These are phyloP conservation scores for Sebastes wilsoni DNA, from an alignment of 2,797 vertebrate species.

Conservation along the genomic window DNA sequence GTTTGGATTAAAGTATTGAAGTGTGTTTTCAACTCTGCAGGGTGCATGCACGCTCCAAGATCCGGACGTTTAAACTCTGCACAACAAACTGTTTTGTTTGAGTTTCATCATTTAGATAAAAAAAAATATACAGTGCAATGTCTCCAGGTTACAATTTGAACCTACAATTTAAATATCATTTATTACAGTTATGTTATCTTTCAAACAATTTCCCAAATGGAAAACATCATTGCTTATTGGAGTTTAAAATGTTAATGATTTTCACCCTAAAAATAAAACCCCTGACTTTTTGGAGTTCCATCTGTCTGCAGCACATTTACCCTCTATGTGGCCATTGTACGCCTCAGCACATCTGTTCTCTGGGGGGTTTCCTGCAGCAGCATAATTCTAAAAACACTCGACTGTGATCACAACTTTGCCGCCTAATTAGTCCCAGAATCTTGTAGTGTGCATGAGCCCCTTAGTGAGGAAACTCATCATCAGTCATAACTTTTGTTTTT, in stretches of 20 bases:
- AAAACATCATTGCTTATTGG: neutral
- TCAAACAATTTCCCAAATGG: neutral
- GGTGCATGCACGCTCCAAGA: constrained; percentile 46
- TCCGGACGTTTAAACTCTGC: neutral
- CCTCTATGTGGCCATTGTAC: neutral
- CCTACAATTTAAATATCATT: neutral
- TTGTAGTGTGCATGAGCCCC: constrained; percentile 57
- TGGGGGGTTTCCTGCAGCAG: neutral
- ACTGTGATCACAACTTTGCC: constrained; percentile 38
- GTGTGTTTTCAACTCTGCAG: constrained; percentile 20
- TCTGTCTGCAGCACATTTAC: neutral
- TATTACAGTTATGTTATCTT: neutral
- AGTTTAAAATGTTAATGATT: constrained; percentile 8
- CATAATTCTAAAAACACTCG: constrained; percentile 33
- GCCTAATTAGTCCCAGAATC: constrained; percentile 62
- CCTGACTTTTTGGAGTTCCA: constrained; percentile 8
- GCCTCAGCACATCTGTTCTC: constrained; percentile 13
- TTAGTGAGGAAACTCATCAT: constrained; percentile 53
- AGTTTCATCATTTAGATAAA: neutral
- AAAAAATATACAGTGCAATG: neutral
- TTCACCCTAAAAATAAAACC: neutral
- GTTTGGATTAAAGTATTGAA: constrained; percentile 13
- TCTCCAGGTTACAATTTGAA: neutral
- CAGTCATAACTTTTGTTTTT: constrained; percentile 66
- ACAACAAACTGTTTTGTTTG: neutral